Evolutionary conservation across 2,888 invertebrate genomes (phyloP).

Genomic region (Hesperia comma): DNA sequence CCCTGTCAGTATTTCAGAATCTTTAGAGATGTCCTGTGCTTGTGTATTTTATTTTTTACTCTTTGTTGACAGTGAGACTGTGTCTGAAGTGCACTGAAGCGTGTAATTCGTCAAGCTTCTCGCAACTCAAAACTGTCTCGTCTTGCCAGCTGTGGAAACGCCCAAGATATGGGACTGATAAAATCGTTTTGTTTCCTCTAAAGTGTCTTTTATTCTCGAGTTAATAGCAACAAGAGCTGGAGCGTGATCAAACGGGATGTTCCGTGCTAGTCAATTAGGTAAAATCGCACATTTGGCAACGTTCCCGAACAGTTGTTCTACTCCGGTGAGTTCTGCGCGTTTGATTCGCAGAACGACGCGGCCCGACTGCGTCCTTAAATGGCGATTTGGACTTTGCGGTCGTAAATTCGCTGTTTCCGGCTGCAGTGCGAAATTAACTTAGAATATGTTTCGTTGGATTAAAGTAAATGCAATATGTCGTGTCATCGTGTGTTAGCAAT

Average conservation of each 20-base stretch:
- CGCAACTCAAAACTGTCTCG: neutral
- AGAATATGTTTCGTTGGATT: neutral
- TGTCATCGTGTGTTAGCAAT: neutral
- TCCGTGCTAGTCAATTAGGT: slow-evolving; percentile 75
- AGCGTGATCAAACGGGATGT: slow-evolving; percentile 72
- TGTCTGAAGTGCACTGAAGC: slow-evolving; percentile 21
- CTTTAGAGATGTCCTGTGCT: neutral
- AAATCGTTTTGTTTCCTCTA: slow-evolving; percentile 49
- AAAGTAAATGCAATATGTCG: neutral
- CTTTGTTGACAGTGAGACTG: neutral
- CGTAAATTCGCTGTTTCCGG: slow-evolving; percentile 19
- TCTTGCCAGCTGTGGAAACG: neutral
- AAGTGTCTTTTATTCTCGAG: slow-evolving; percentile 56
- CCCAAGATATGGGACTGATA: slow-evolving; percentile 21
- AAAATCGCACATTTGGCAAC: slow-evolving; percentile 76
- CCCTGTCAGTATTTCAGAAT: neutral
- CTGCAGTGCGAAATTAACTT: slow-evolving; percentile 1
- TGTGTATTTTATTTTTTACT: neutral
- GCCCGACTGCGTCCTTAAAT: slow-evolving; percentile 29
- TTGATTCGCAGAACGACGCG: slow-evolving; percentile 58
- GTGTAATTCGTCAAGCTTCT: slow-evolving; percentile 24
- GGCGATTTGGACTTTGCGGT: slow-evolving; percentile 34
- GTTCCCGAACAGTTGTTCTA: slow-evolving; percentile 74
- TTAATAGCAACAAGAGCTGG: slow-evolving; percentile 58
- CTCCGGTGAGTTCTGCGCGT: slow-evolving; percentile 54